Evolutionary conservation across 2,797 vertebrate genomes (phyloP), one percentile per base, ranked within the genome.

Genomic region (Tragelaphus oryx): DNA sequence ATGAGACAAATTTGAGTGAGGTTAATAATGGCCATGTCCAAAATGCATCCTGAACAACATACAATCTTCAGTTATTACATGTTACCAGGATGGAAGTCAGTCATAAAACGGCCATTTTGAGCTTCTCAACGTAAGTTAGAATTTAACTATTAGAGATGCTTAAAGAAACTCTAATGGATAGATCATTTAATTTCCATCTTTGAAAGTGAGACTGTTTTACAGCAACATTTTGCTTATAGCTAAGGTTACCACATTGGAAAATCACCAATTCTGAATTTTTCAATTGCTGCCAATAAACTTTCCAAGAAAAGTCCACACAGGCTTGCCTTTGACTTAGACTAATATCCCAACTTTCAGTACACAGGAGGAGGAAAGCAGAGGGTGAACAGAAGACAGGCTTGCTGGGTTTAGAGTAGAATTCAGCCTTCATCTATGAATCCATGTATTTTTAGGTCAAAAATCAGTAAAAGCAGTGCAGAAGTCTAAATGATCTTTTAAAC

Each of bases 301-400:
- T 28, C 89, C 91, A 96, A 92, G 93, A 97, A 97, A 97, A 96
- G 48, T 96, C 50, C 48, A 93, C 59, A 93, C 85, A 93, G 96
- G 60, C 74, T 97, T 96, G 20, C 26, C 18, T 94, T 97, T 52
- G n/a, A 83, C 91, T 95, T 97, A 96, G 26, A 79, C 55, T 57
- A 68, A 88, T 18, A 74, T 59, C 96, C 88, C 95, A 57, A 96
- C 92, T 96, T 87, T 96, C 93, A 20, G 57, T 71, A 78, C 37
- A 79, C 52, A 94, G 86, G 83, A 97, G 92, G 96, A 95, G 96
- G 93, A 96, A 96, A 97, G 79, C 95, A 78, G 96, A 94, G 9
- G 96, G 81, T 94, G 85, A 96, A 97, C 76, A 12, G 84, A 97
- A 97, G 83, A 28, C 54, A 97, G n/a, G 71, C 94, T 96, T 96